Evolutionary conservation across 1,140 invertebrate species (phyloP).

Genomic region (Trinorchestia longiramus): DNA sequence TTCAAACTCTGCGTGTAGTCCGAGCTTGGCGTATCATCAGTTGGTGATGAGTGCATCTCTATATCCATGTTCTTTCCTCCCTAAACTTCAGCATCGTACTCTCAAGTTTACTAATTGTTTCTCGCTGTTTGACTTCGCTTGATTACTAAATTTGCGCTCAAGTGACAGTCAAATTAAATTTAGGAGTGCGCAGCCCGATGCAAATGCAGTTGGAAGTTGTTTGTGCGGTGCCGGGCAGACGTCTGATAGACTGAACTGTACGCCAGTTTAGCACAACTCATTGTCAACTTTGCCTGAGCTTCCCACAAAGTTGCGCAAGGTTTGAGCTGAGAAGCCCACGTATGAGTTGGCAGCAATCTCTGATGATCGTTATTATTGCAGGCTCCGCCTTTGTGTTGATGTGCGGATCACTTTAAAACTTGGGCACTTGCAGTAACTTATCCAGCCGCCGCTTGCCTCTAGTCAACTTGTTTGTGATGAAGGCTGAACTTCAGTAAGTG

Average conservation of each 20-base stretch:
- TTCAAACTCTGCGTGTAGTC: background rate
- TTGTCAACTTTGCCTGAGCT: conserved; percentile 37
- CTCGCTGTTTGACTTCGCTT: conserved; percentile 46
- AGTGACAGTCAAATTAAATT: conserved; percentile 51
- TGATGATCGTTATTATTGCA: background rate
- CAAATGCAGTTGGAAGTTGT: conserved; percentile 45
- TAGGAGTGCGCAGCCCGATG: conserved; percentile 40
- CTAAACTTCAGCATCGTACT: background rate
- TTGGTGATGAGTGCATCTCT: background rate
- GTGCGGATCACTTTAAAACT: background rate
- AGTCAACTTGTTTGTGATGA: background rate
- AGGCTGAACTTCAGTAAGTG: background rate
- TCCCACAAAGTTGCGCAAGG: conserved; percentile 11
- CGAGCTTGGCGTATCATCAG: background rate
- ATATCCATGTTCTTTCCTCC: background rate
- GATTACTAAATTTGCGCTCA: conserved; percentile 51
- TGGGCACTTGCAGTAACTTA: background rate
- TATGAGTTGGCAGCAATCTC: background rate
- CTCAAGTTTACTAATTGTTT: conserved; percentile 40
- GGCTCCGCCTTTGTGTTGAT: background rate
- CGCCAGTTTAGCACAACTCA: conserved; percentile 46
- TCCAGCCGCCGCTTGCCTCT: background rate
- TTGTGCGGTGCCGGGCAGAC: conserved; percentile 21
- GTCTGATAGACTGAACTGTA: background rate
- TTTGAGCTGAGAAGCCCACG: conserved; percentile 24